Conservation (phyloP, 2,888 invertebrate genomes). For the Stenotaenia linearis region DNA sequence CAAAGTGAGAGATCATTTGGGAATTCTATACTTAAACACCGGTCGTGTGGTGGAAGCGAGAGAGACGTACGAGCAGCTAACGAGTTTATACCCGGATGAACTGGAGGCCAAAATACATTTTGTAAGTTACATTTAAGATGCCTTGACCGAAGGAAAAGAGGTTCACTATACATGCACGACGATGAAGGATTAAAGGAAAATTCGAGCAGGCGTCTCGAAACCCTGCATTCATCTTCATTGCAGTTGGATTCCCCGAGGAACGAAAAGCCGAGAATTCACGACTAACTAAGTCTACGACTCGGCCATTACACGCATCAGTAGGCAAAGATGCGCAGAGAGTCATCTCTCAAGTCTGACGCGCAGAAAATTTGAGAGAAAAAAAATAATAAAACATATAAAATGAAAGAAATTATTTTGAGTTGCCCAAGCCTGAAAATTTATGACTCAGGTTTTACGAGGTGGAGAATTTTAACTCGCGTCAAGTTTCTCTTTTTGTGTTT, state of each 20-base stretch:
- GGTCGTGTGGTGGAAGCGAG: conserved; percentile 35
- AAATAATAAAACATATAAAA: not conserved
- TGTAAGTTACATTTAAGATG: conserved; percentile 32
- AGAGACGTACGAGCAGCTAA: conserved; percentile 29
- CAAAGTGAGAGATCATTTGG: conserved; percentile 35
- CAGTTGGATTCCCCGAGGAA: not conserved
- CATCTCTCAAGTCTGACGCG: not conserved
- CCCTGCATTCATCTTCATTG: conserved; percentile 6
- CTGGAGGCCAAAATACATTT: conserved; percentile 36
- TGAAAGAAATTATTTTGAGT: not conserved
- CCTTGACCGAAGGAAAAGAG: not conserved
- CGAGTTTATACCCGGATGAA: conserved; percentile 35
- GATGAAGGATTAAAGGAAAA: conserved; percentile 8
- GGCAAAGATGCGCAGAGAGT: not conserved
- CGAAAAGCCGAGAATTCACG: conserved; percentile 14
- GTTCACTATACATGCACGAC: not conserved
- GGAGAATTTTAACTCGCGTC: conserved; percentile 19
- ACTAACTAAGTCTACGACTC: conserved; percentile 13
- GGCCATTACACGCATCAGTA: not conserved
- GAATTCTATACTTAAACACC: conserved; percentile 34
- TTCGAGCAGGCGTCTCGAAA: not conserved
- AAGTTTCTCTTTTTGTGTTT: conserved; percentile 24
- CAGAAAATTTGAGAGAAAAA: conserved; percentile 2
- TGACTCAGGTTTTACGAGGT: conserved; percentile 27
- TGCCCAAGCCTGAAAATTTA: not conserved